Evolutionary conservation across 2,113 vertebrate species (phyloP).

Genomic region (Sebastes schlegelii): DNA sequence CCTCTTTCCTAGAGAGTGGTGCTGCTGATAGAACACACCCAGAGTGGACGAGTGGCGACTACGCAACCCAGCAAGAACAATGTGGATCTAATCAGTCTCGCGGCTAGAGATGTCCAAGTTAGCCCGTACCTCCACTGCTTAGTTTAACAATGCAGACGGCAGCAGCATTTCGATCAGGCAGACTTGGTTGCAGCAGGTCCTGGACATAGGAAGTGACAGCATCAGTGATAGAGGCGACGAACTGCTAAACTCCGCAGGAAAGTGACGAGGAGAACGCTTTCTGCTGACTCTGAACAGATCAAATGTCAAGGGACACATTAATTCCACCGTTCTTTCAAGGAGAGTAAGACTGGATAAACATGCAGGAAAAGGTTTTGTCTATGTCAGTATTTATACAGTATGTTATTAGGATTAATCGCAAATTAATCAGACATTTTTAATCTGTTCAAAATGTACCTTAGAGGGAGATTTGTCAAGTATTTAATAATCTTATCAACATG

Average conservation of each 20-base stretch:
- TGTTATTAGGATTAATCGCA: too few relatives aligned
- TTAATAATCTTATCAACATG: too few relatives aligned
- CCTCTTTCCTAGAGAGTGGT: not conserved
- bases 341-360: constrained; percentile 21
- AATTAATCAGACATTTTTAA: too few relatives aligned
- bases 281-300: constrained; percentile 60
- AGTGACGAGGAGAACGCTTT: constrained; percentile 57
- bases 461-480: too few relatives aligned
- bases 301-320: constrained; percentile 55
- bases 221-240: constrained; percentile 51
- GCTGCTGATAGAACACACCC: not conserved
- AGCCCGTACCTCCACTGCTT: constrained; percentile 28
- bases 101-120: constrained; percentile 11
- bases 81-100: constrained; percentile 50
- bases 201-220: constrained; percentile 52
- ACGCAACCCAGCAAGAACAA: constrained; percentile 27
- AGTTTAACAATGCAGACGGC: constrained; percentile 37
- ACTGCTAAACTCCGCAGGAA: constrained; percentile 58
- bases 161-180: constrained; percentile 59
- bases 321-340: constrained; percentile 18
- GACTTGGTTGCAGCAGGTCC: constrained; percentile 30
- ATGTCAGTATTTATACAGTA: not conserved
- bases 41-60: not conserved
- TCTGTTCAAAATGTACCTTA: too few relatives aligned
- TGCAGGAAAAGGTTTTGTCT: not conserved